Evolutionary conservation across 1,140 invertebrate genomes (phyloP), one percentile per base, ranked within the genome.

Genomic region (Ephestia elutella): DNA sequence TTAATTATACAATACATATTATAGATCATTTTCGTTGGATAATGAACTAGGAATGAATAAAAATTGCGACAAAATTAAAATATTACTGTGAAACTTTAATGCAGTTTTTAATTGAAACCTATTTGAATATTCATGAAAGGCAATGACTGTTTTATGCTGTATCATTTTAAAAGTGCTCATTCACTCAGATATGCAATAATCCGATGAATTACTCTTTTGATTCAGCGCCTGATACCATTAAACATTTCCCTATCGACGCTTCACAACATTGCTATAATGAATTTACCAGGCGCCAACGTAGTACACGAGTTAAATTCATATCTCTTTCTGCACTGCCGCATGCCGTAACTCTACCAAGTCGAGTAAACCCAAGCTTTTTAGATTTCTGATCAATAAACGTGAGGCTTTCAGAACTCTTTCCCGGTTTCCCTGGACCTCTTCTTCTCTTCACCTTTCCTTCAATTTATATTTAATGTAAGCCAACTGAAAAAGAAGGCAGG

Each of bases 181-280:
- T 32, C 11, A 32, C 25, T 28, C 3, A 28, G 25, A 28, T 7
- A 32, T 10, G 30, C 30, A 32, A 32, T 28, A 28, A 32, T 32
- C 4, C 30, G 30, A 32, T 44, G 38, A 44, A 44, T 44, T 15
- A 44, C 13, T 44, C 38, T 44, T 44, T 44, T 8, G 38, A 44
- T 44, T 44, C 38, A 15, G 15, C 38, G 38, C 38, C 38, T 44
- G 38, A 44, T 44, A 44, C 10, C 3, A 44, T 44, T 44, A 25
- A 21, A 25, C 50, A n/a, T 21, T 50, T 25, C 13, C 13, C 49
- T 53, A 25, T 20, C 20, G 50, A 18, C 19, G 50, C 19, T 19
- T 50, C 9, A 50, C 20, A 50, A 50, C 49, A n/a, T 53, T 53
- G 50, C 20, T 53, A 25, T 25, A 53, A 53, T n/a, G 28, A 53